Evolutionary conservation across 1,140 invertebrate species (phyloP), one percentile per base, ranked within the genome.

Genomic region (Zaprionus inermis): DNA sequence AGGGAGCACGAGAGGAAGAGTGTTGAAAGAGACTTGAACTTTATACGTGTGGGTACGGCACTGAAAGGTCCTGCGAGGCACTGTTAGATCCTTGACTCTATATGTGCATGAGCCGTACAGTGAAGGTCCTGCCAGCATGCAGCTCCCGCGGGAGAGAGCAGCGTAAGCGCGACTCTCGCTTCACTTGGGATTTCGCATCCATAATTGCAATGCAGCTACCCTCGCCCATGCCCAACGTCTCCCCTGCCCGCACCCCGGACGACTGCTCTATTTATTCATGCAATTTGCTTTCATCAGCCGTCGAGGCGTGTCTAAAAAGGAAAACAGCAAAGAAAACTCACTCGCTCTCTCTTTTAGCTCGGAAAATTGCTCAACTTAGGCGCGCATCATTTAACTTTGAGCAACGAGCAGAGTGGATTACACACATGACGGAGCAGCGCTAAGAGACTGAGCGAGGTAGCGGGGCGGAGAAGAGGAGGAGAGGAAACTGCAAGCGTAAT

Each of bases 331-430:
- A 57, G 46, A 59, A 70, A 75, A 75, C 64, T 56, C 41, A 57
- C 72, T 71, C 57, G 51, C 58, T 68, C 16, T n/a, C 12, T 9
- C 36, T 59, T 22, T 11, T n/a, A 28, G 24, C 14, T 30, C 11
- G 5, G 60, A 76, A 83, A 83, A 80, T 85, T 69, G 76, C 75
- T 67, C 83, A 83, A 80, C 70, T 88, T 88, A 88, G 79, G 68
- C 68, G 77, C 84, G 83, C 83, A 88, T 83, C 83, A 88, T 88
- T 88, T 88, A 88, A 88, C 83, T 70, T 83, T 65, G 67, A 77
- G 70, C 76, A 89, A 86, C 76, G 83, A 89, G 83, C 83, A 68
- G 84, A 88, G 83, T 88, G 83, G 84, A 88, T 88, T 88, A 88
- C 83, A 83, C 83, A 88, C 83, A 88, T 88, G 84, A 83, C 64